phyloP scores from a whole-genome alignment of 2,797 vertebrate species.

The Gallinago nigripennis region DNA sequence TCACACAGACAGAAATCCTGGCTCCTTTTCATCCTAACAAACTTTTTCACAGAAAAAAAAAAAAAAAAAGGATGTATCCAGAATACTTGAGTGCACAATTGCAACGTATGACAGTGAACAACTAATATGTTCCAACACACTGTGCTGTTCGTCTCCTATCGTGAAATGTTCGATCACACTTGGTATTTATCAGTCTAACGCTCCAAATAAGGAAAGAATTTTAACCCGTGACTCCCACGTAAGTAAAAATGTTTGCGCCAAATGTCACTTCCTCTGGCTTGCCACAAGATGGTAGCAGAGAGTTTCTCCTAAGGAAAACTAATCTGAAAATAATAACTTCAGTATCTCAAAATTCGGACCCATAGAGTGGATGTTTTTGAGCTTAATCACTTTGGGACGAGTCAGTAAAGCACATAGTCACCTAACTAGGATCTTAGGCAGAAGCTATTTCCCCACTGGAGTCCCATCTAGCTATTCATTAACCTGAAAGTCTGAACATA shows the following conservation, averaged over 20 bases:
- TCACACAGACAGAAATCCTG: background rate
- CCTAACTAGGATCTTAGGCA: background rate
- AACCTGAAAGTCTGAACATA: background rate
- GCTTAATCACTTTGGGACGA: background rate
- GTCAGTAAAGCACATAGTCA: background rate
- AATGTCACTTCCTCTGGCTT: background rate
- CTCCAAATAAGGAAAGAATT: background rate
- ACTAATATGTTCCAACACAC: background rate
- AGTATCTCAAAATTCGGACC: background rate
- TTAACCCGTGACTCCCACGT: rapidly evolving
- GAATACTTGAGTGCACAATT: background rate
- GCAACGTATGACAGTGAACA: background rate
- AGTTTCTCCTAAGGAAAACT: background rate
- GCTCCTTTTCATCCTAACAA: background rate
- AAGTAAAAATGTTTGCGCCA: background rate
- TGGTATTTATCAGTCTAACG: background rate
- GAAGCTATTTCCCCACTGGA: background rate
- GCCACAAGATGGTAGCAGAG: conserved; percentile 27
- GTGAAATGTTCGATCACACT: background rate
- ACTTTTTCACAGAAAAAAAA: background rate
- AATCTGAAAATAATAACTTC: rapidly evolving
- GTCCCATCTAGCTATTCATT: background rate
- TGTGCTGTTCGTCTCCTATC: background rate
- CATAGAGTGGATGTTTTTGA: background rate
- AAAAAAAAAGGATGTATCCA: rapidly evolving